A percentile compares a stretch with the other conserved stretches of the same genome.
These are phyloP conservation scores for Chloebia gouldiae DNA, from an alignment of 2,113 vertebrate genomes.

Conservation along the genomic window DNA sequence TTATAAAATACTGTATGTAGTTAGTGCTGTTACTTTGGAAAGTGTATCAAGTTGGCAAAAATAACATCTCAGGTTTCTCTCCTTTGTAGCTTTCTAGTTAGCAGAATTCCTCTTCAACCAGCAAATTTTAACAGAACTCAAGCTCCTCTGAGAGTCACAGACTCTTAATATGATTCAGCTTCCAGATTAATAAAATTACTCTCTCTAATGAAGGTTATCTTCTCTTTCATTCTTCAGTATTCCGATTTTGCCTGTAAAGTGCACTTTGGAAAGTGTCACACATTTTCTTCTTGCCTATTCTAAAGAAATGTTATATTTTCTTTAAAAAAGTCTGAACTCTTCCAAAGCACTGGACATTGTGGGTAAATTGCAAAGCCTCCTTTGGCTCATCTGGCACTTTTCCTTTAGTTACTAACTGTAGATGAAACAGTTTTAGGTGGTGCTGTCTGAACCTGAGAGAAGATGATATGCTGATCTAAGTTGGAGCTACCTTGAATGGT, in stretches of 20 bases:
- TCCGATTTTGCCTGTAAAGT: not conserved
- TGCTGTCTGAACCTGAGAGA: not conserved
- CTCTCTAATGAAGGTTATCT: not conserved
- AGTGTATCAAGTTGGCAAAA: not conserved
- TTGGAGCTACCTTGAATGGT: not conserved
- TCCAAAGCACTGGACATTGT: not conserved
- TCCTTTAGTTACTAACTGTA: too few relatives aligned
- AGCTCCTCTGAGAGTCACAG: not conserved
- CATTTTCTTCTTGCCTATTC: not conserved
- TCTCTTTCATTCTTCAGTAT: not conserved
- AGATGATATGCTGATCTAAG: not conserved
- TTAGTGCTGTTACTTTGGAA: not conserved
- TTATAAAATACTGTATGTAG: not conserved
- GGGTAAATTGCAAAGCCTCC: not conserved
- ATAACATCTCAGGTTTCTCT: not conserved
- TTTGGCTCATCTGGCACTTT: too few relatives aligned
- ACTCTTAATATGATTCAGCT: not conserved
- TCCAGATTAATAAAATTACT: not conserved
- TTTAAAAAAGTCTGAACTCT: not conserved
- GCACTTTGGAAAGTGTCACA: not conserved
- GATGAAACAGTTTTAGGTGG: not conserved
- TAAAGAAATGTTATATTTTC: not conserved
- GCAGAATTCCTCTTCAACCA: not conserved
- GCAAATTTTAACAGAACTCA: not conserved
- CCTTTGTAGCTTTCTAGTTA: not conserved